Percentiles rank a stretch among this genome's conserved stretches.
phyloP scores from a whole-genome alignment of 2,888 invertebrate species.

The Alloscopus bannaensis region DNA sequence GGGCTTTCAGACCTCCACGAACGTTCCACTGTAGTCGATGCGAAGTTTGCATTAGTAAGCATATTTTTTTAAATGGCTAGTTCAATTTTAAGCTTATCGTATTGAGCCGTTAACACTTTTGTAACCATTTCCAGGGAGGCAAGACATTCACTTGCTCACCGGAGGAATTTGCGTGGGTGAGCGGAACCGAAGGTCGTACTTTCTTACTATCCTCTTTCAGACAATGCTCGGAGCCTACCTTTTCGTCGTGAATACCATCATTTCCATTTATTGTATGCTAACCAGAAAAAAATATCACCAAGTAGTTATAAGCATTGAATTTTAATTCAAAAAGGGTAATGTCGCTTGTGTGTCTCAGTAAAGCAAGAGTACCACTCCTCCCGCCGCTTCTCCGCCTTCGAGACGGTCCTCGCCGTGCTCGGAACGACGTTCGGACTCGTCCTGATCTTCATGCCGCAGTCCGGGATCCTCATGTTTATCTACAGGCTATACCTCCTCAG shows the following conservation, averaged over 20 bases:
- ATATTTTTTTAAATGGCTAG: too few relatives aligned
- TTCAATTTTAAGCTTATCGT: neutral
- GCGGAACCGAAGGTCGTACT: constrained; percentile 28
- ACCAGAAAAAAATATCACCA: too few relatives aligned
- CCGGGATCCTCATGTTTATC: constrained; percentile 46
- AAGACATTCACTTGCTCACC: constrained; percentile 41
- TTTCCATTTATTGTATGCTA: constrained; percentile 1
- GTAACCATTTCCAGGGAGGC: constrained; percentile 34
- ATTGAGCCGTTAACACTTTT: neutral
- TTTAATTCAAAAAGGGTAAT: too few relatives aligned
- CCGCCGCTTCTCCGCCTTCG: neutral
- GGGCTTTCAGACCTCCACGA: constrained; percentile 50
- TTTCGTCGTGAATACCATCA: constrained; percentile 7
- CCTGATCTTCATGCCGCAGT: constrained; percentile 46
- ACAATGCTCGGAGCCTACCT: constrained; percentile 33
- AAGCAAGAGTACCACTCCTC: neutral
- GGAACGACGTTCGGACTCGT: constrained; percentile 9
- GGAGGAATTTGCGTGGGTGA: constrained; percentile 56
- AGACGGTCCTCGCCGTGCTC: neutral
- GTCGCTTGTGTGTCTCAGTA: neutral
- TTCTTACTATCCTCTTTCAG: constrained; percentile 26
- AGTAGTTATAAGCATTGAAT: too few relatives aligned
- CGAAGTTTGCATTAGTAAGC: constrained; percentile 59
- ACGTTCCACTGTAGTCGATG: constrained; percentile 51
- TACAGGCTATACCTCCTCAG: constrained; percentile 50